These are phyloP conservation scores for Numenius arquata DNA, from an alignment of 2,113 vertebrate genomes.

Conservation along the genomic window DNA sequence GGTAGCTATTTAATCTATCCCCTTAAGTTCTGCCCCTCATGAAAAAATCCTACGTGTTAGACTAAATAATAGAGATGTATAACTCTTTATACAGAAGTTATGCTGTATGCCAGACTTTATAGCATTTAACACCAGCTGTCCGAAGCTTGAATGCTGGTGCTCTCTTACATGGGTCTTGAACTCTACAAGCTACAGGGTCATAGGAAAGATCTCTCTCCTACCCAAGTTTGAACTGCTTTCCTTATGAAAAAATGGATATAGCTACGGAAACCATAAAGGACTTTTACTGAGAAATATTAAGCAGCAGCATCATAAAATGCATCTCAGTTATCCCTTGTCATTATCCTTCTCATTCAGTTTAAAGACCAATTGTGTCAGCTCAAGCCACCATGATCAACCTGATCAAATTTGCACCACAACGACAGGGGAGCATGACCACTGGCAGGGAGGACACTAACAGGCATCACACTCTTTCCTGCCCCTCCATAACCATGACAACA, in stretches of 20 bases:
- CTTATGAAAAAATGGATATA: not conserved
- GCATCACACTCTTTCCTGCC: not conserved
- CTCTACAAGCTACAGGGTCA: not conserved
- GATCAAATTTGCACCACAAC: not conserved
- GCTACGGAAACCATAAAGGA: not conserved
- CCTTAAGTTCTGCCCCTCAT: not conserved
- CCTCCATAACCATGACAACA: not conserved
- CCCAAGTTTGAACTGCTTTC: not conserved
- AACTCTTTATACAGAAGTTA: not conserved
- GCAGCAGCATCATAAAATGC: not conserved
- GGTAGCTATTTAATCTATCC: not conserved
- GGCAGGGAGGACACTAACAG: not conserved
- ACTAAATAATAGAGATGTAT: not conserved
- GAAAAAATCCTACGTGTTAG: not conserved
- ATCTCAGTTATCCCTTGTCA: not conserved
- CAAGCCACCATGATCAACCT: not conserved
- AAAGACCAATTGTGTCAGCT: not conserved
- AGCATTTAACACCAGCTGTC: not conserved
- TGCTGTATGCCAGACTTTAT: not conserved
- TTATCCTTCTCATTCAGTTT: not conserved
- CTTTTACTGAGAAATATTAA: not conserved
- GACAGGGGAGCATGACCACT: not conserved
- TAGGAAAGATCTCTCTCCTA: not conserved
- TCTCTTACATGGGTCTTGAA: not conserved
- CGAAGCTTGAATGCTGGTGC: not conserved